Evolutionary conservation across 64 coral and sea anemone species (phyloP).

Genomic region (Actinia tenebrosa): DNA sequence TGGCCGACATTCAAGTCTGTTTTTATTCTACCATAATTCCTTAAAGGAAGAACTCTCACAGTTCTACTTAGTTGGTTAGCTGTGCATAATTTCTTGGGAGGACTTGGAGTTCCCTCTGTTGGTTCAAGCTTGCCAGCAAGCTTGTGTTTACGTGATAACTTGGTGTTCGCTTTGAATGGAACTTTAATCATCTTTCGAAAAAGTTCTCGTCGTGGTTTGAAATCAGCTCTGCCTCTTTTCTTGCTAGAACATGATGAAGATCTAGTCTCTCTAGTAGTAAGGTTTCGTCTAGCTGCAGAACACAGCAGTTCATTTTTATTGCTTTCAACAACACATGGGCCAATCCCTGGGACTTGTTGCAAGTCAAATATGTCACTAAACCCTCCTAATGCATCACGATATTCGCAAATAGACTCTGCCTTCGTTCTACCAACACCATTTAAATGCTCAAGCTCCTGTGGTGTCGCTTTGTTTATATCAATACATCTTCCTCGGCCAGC

Average conservation of each 20-base stretch:
- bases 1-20: conserved; percentile 47
- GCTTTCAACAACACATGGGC: conserved; percentile 64
- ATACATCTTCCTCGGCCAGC: conserved; percentile 58
- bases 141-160: conserved; percentile 22
- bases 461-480: conserved; percentile 80
- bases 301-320: conserved; percentile 75
- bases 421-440: conserved; percentile 82
- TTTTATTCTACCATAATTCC: conserved; percentile 86
- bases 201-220: conserved; percentile 7
- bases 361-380: conserved; percentile 84
- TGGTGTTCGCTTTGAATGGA: background rate
- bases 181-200: background rate
- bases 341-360: conserved; percentile 73
- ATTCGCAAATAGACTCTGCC: conserved; percentile 78
- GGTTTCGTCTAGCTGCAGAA: conserved; percentile 32
- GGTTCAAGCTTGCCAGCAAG: conserved; percentile 41
- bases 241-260: conserved; percentile 46
- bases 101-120: background rate
- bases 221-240: conserved; percentile 35
- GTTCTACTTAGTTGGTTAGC: conserved; percentile 53
- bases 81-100: conserved; percentile 68
- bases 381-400: conserved; percentile 72
- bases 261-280: conserved; percentile 64
- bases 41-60: conserved; percentile 69
- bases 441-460: conserved; percentile 68